A percentile compares a stretch with the other conserved stretches of the same genome.
These are phyloP conservation scores for Luehdorfia chinensis DNA, from an alignment of 1,140 invertebrate genomes.

Conservation along the genomic window DNA sequence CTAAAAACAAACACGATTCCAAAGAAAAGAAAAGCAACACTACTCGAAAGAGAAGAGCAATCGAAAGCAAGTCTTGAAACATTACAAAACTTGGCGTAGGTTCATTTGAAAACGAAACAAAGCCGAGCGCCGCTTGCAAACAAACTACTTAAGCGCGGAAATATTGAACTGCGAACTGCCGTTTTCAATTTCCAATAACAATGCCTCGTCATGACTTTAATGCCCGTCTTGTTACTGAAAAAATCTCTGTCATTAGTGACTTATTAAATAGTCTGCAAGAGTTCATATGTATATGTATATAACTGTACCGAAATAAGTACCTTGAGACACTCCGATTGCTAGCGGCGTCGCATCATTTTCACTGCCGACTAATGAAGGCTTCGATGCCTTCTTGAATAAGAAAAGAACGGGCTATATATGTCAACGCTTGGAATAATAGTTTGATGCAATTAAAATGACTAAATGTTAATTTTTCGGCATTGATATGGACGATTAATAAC, in stretches of 20 bases:
- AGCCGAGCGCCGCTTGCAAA: constrained; percentile 27
- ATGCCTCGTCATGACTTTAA: constrained; percentile 29
- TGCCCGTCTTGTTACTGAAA: constrained; percentile 21
- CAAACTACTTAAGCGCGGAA: constrained; percentile 48
- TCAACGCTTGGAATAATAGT: constrained; percentile 11
- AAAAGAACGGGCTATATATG: constrained; percentile 20
- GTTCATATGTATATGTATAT: constrained; percentile 8
- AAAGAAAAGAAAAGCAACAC: constrained; percentile 33
- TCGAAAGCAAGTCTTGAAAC: constrained; percentile 41
- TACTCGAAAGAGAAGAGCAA: constrained; percentile 37
- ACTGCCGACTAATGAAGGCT: constrained; percentile 38
- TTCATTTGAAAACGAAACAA: constrained; percentile 51
- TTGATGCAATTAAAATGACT: neutral
- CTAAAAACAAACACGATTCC: constrained; percentile 31
- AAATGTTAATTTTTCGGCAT: too few species aligned
- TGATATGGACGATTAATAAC: too few species aligned
- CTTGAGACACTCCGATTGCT: constrained; percentile 26
- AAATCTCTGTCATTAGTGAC: constrained; percentile 34
- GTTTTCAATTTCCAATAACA: constrained; percentile 48
- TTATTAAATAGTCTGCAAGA: constrained; percentile 27
- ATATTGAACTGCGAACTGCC: constrained; percentile 33
- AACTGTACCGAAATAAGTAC: constrained; percentile 13
- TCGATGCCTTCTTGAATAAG: constrained; percentile 31
- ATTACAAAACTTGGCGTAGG: constrained; percentile 32
- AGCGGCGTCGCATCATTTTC: constrained; percentile 24